Conservation (phyloP, 2,797 vertebrate genomes). For the Prunella strophiata region DNA sequence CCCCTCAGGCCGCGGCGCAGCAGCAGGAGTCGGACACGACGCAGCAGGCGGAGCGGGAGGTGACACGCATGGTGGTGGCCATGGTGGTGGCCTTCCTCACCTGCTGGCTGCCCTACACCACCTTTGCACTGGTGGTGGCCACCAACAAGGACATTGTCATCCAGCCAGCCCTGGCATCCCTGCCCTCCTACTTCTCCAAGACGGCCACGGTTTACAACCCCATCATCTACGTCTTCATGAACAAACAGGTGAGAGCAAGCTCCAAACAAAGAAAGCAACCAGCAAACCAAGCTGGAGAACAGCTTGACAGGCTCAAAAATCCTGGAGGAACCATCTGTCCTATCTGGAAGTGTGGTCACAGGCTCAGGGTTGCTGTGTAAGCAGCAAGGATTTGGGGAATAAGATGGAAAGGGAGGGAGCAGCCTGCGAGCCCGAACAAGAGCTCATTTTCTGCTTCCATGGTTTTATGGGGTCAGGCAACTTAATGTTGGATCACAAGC, state of each 20-base stretch:
- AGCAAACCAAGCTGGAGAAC: not conserved
- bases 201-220: conserved; percentile 69
- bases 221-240: conserved; percentile 74
- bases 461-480: conserved; percentile 27
- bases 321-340: not conserved
- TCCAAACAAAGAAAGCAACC: not conserved
- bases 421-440: accelerated
- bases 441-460: not conserved
- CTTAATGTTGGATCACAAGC: not conserved
- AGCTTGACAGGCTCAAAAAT: not conserved
- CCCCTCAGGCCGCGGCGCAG: not conserved
- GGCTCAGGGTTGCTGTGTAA: not conserved
- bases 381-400: not conserved
- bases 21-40: conserved; percentile 58
- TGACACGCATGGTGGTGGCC: conserved; percentile 61
- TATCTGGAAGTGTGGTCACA: accelerated
- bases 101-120: conserved; percentile 73
- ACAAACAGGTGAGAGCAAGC: conserved; percentile 66
- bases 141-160: conserved; percentile 48
- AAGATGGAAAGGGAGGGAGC: not conserved
- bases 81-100: conserved; percentile 72
- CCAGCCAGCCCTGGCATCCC: conserved; percentile 54
- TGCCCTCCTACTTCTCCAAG: conserved; percentile 76
- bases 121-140: conserved; percentile 66
- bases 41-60: conserved; percentile 58